phyloP scores from a whole-genome alignment of 37 sponge, comb jelly and placozoan species.

The Cliona cf. orientalis region DNA sequence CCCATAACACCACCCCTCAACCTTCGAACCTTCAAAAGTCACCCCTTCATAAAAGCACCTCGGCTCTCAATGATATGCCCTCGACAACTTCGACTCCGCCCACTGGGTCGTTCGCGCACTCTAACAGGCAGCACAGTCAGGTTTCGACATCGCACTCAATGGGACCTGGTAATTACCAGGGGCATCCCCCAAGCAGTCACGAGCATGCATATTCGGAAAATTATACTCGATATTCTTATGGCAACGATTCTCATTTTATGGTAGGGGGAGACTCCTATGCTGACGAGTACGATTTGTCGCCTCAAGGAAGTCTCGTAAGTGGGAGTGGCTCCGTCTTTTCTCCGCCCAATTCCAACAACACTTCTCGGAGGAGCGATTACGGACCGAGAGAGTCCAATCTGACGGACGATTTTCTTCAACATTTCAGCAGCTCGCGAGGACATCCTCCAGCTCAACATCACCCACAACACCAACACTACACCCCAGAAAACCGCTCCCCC shows the following conservation, averaged over 20 bases:
- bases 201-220: no score
- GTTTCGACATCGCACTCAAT: no score
- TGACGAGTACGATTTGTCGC: constrained; percentile 20
- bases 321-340: neutral
- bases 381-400: constrained; percentile 30
- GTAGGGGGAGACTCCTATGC: no score
- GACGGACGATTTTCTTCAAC: constrained; percentile 42
- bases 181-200: no score
- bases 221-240: no score
- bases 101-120: no score
- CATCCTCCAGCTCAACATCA: neutral
- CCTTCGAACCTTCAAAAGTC: constrained; percentile 25
- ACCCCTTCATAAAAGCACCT: constrained; percentile 54
- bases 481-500: no score
- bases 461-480: neutral
- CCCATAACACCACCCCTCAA: neutral
- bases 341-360: neutral
- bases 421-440: neutral
- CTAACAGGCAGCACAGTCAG: no score
- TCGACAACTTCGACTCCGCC: neutral
- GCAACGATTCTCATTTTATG: no score
- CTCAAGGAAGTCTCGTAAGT: neutral
- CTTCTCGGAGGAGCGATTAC: neutral
- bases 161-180: no score
- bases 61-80: constrained; percentile 50